Evolutionary conservation across 2,888 invertebrate species (phyloP), one percentile per base, ranked within the genome.

Genomic region (Panopea generosa): DNA sequence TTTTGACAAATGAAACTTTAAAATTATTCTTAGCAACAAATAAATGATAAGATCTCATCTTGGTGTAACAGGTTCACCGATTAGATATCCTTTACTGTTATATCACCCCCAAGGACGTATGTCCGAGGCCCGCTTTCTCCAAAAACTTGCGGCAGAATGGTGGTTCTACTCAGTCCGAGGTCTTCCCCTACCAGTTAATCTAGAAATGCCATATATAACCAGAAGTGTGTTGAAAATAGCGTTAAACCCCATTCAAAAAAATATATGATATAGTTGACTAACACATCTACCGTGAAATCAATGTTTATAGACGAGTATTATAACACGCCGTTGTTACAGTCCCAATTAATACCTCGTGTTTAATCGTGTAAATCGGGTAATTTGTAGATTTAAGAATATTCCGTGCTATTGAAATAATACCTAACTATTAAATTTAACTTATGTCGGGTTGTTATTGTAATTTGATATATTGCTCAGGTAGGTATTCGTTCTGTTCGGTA

Each of bases 11-110:
- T 40, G 40, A 40, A 40, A 40, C 40, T 40, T 40, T 40, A 40
- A 40, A 40, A 40, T 40, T 40, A 40, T 40, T 40, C 40, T 40
- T 40, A 40, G 40, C 40, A 40, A 40, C 40, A 40, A 40, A 40
- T 40, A 40, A 40, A 40, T 40, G 40, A 40, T 40, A 40, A 40
- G 40, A 40, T 40, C 40, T 40, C 9, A 40, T 40, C 40, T 40
- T 40, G 40, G 40, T 40, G 40, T 40, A 40, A 40, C 40, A 40
- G 40, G 40, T 40, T 40, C 40, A 40, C 40, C 40, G 7, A 40
- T 40, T 40, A n/a, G n/a, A n/a, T n/a, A n/a, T n/a, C n/a, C n/a
- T n/a, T n/a, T n/a, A n/a, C 40, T 40, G 40, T 40, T 40, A 40
- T 40, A 40, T 40, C 40, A 40, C 40, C 40, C 40, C 16, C 40